Conservation (phyloP, 2,797 vertebrate species). For the Scyliorhinus canicula region DNA sequence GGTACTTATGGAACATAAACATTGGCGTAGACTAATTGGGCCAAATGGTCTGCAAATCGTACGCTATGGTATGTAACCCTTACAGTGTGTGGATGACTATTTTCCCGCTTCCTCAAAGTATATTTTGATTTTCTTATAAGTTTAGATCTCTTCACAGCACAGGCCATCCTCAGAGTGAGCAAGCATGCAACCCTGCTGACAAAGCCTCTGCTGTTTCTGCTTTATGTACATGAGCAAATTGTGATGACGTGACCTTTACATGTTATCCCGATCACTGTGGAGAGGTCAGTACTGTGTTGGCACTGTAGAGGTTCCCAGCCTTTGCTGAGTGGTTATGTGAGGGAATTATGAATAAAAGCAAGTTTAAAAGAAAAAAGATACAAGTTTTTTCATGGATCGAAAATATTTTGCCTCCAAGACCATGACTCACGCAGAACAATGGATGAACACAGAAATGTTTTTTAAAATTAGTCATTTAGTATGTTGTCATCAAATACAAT, state of each 20-base stretch:
- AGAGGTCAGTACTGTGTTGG: background rate
- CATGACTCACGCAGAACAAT: background rate
- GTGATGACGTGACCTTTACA: background rate
- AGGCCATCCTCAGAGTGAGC: background rate
- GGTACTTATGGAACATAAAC: background rate
- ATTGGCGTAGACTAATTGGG: background rate
- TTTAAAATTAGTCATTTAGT: background rate
- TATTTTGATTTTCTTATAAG: background rate
- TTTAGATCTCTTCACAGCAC: background rate
- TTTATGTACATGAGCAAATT: background rate
- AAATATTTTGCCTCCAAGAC: background rate
- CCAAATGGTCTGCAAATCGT: background rate
- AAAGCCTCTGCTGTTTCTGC: background rate
- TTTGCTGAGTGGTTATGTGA: background rate
- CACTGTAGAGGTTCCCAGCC: background rate
- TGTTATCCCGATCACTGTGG: background rate
- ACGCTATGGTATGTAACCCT: background rate
- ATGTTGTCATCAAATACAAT: background rate
- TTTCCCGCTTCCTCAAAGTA: background rate
- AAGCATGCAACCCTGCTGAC: background rate
- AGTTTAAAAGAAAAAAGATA: background rate
- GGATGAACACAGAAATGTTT: background rate
- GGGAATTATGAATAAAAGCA: background rate
- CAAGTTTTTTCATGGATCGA: background rate
- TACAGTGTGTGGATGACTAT: background rate